phyloP scores from a whole-genome alignment of 2,888 invertebrate species.

The Agriotes lineatus region DNA sequence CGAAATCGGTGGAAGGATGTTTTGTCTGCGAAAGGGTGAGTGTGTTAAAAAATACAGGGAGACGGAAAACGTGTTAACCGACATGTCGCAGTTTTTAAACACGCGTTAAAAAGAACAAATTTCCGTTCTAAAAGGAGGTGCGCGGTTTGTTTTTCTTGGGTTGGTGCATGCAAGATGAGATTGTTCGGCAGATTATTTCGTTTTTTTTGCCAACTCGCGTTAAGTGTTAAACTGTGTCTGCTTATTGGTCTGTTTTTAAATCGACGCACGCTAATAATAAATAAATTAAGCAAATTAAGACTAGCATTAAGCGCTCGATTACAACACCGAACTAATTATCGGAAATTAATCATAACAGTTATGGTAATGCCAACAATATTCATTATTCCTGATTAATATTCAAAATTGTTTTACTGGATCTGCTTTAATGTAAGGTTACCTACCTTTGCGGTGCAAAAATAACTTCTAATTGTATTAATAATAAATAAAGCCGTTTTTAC shows the following conservation, averaged over 20 bases:
- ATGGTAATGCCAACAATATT: conserved; percentile 12
- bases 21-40: conserved; percentile 60
- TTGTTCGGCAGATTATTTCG: neutral
- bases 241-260: neutral
- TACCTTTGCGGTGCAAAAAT: conserved; percentile 11
- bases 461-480: conserved; percentile 19
- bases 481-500: conserved; percentile 15
- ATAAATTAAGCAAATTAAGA: conserved; percentile 7
- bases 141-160: conserved; percentile 6
- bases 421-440: conserved; percentile 22
- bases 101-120: conserved; percentile 15
- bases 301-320: neutral
- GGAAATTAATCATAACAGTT: conserved; percentile 6
- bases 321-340: conserved; percentile 15
- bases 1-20: conserved; percentile 58
- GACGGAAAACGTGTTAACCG: conserved; percentile 55
- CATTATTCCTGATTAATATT: conserved; percentile 14
- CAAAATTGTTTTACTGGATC: conserved; percentile 13
- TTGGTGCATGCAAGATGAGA: neutral
- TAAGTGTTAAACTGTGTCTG: neutral
- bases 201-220: neutral
- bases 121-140: conserved; percentile 10
- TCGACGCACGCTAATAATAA: neutral
- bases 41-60: conserved; percentile 53
- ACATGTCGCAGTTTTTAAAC: conserved; percentile 52